A percentile compares a stretch with the other conserved stretches of the same genome.
These are phyloP conservation scores for Heterotilapia buettikoferi DNA, from an alignment of 2,113 vertebrate species.

Conservation along the genomic window DNA sequence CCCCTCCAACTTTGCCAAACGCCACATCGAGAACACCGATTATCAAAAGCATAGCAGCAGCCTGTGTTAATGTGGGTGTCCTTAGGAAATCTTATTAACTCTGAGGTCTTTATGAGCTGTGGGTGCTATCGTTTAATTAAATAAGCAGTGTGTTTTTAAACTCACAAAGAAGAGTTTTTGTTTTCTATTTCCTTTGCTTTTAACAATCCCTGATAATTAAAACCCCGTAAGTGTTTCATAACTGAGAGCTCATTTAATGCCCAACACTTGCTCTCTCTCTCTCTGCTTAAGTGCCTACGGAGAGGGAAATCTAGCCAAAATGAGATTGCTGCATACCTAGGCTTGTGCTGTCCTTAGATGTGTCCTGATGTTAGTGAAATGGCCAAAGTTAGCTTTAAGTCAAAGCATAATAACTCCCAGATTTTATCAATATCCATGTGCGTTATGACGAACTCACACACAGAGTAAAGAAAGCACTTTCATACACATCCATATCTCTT, in stretches of 20 bases:
- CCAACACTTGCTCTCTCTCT: background rate
- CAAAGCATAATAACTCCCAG: background rate
- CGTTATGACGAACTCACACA: background rate
- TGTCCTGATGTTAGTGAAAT: background rate
- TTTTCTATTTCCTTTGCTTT: conserved; percentile 53
- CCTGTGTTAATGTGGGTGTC: conserved; percentile 39
- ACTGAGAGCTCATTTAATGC: conserved; percentile 19
- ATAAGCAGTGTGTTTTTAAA: conserved; percentile 52
- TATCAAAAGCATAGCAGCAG: conserved; percentile 13
- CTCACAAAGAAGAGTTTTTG: conserved; percentile 58
- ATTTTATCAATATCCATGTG: background rate
- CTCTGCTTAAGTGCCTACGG: background rate
- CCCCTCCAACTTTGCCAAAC: background rate
- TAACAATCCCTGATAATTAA: conserved; percentile 57
- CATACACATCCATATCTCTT: background rate
- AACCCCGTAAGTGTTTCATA: conserved; percentile 67
- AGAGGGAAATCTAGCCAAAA: background rate
- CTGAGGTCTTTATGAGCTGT: conserved; percentile 49
- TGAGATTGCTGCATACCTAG: background rate
- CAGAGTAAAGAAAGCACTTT: background rate
- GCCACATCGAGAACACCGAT: background rate
- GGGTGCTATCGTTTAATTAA: conserved; percentile 66
- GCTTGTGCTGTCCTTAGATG: background rate
- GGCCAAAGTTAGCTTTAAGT: background rate
- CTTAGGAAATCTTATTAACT: conserved; percentile 52